Evolutionary conservation across 2,888 invertebrate genomes (phyloP).

Genomic region (Machimus rusticus): DNA sequence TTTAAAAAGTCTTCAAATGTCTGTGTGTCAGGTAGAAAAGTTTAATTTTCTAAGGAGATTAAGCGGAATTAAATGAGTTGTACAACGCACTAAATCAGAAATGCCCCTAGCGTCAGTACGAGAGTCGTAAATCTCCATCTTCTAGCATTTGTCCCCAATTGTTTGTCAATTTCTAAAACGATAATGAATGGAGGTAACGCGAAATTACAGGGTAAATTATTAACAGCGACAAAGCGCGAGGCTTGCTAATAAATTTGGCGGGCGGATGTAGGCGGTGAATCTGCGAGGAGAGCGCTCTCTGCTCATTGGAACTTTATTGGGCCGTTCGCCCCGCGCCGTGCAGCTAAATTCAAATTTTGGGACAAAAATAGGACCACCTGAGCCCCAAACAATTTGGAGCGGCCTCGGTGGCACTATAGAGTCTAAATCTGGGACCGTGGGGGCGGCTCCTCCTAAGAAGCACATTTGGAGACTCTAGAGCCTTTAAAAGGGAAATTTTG

Average conservation of each 20-base stretch:
- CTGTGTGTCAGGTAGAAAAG: not conserved
- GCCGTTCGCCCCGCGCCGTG: not conserved
- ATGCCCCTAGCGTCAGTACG: not conserved
- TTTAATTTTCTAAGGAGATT: not conserved
- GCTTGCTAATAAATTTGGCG: not conserved
- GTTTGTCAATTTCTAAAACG: not conserved
- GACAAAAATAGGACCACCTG: not conserved
- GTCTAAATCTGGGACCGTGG: not conserved
- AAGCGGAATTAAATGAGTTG: not conserved
- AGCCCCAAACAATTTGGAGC: not conserved
- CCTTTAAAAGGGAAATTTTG: not conserved
- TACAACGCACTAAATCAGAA: not conserved
- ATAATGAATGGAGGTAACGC: not conserved
- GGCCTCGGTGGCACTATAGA: not conserved
- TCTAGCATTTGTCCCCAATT: not conserved
- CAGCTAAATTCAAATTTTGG: not conserved
- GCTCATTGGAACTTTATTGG: not conserved
- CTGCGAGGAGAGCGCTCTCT: not conserved
- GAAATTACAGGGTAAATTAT: not conserved
- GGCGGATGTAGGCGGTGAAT: not conserved
- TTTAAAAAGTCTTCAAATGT: not conserved
- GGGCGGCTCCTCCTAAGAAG: not conserved
- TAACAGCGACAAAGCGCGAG: not conserved
- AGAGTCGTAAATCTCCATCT: not conserved
- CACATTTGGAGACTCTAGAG: not conserved